Base-by-base conservation (phyloP, 2,888 invertebrate genomes). In the Polydesmus complanatus region DNA sequence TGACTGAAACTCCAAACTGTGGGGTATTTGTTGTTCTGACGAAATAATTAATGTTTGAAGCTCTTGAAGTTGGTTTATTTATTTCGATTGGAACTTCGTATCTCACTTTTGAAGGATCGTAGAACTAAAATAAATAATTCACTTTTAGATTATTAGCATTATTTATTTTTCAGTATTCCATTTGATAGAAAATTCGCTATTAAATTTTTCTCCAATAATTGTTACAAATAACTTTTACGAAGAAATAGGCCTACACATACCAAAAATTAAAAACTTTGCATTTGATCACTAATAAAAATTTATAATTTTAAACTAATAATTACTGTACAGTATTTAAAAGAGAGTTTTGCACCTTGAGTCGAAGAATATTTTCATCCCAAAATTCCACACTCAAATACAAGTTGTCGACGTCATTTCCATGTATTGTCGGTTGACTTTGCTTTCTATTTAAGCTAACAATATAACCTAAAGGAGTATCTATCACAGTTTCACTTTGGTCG, bases 1-100 rank as follows among this genome's bases (percentile, higher is more conserved):
- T 62, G 3, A 70, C 65, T 14, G 61, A 54, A 21, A 70, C 56
- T 25, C 68, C 68, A 62, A 69, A 70, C 27, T 62, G 63, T 1
- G 69, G 69, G 18, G 62, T 60, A 25, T 63, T 62, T 5, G 58
- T 56, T 54, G 64, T 66, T 3, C 58, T 63, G 49, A 70, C 65
- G n/a, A 64, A 62, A 58, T 69, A 69, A 27, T 63, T 59, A 14
- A 51, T 57, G 18, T 60, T 47, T 1, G 21, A 48, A n/a, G 66
- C 63, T 19, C 54, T 54, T 26, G 62, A 55, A 11, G 64, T 57
- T 48, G 66, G 63, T 51, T 23, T 2, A 5, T 47, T 52, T 22
- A 55, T 25, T 19, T 3, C 3, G 11, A 61, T 8, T 5, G 61
- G 61, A 14, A 61, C 61, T 27, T 61, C 56, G 51, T 56, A 61